Conservation (phyloP, 2,797 vertebrate species). For the Xyrichtys novacula region DNA sequence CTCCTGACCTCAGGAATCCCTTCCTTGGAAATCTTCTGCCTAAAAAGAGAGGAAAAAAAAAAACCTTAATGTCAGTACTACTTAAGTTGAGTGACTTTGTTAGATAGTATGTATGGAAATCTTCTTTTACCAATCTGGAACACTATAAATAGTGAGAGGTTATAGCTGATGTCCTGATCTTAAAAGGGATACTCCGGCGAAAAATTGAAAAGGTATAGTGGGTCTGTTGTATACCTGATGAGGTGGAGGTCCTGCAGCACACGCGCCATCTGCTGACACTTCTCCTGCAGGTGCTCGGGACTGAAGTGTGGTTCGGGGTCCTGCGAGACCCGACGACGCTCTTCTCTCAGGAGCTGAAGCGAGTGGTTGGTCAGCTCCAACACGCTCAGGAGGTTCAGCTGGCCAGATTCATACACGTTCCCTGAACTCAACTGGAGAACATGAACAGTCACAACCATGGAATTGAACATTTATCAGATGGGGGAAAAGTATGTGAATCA, state of each 20-base stretch:
- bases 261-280: constrained; percentile 63
- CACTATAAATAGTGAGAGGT: no score
- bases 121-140: no score
- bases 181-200: no score
- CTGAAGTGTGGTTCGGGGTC: constrained; percentile 53
- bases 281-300: constrained; percentile 71
- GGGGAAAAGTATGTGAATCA: no score
- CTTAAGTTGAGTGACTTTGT: no score
- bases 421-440: constrained; percentile 81
- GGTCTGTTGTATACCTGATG: constrained; percentile 79
- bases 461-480: no score
- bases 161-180: no score
- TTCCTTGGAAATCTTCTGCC: constrained; percentile 81
- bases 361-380: constrained; percentile 88
- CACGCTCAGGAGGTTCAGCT: constrained; percentile 87
- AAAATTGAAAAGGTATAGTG: fast-evolving
- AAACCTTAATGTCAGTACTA: background rate
- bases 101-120: no score
- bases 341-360: constrained; percentile 82
- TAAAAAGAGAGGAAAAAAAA: constrained; percentile 49
- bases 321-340: constrained; percentile 53
- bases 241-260: constrained; percentile 74
- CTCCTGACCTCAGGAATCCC: constrained; percentile 65
- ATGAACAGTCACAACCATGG: background rate
- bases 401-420: constrained; percentile 86